Evolutionary conservation across 2,888 invertebrate species (phyloP), one percentile per base, ranked within the genome.

Genomic region (Sinohyriopsis cumingii): DNA sequence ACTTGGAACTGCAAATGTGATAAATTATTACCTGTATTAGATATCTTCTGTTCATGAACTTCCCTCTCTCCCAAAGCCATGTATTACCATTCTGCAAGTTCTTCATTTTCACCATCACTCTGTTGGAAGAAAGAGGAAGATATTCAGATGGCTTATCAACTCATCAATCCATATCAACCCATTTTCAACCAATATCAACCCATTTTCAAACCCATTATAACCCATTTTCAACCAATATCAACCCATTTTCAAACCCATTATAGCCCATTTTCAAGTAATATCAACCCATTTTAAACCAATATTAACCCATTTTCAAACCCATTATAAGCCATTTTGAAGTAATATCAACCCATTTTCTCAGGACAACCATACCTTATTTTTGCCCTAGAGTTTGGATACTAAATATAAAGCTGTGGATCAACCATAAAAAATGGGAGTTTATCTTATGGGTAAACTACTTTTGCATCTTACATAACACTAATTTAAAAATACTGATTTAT

Each of bases 41-140:
- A 72, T 86, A 90, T 68, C 89, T 79, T 64, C 90, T 80, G 83
- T 90, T 90, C 84, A 89, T 88, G 76, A 90, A 90, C 78, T 89
- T 90, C 12, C 88, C 90, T 71, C 88, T 78, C 66, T 90, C 90
- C 90, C 90, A 90, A 7, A 90, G 78, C 90, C 90, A 90, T 5
- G 87, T 87, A 75, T 90, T 90, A 33, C 84, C 85, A 75, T 89
- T 90, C 60, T 88, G 72, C 56, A 90, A 76, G 72, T 90, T 88
- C 78, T 87, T 89, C 89, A 90, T 89, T 75, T 89, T 89, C 62
- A 90, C 88, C 89, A 89, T 89, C 45, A 90, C 89, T 73, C 90
- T 90, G 80, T 5, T 76, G 64, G 54, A 65, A n/a, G 45, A 61
- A 59, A 24, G 22, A 64, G 25, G n/a, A 28, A 57, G n/a, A n/a